Percentiles rank a stretch among this genome's conserved stretches.
phyloP scores from a whole-genome alignment of 2,888 invertebrate genomes.

The Brachyopa scutellaris region DNA sequence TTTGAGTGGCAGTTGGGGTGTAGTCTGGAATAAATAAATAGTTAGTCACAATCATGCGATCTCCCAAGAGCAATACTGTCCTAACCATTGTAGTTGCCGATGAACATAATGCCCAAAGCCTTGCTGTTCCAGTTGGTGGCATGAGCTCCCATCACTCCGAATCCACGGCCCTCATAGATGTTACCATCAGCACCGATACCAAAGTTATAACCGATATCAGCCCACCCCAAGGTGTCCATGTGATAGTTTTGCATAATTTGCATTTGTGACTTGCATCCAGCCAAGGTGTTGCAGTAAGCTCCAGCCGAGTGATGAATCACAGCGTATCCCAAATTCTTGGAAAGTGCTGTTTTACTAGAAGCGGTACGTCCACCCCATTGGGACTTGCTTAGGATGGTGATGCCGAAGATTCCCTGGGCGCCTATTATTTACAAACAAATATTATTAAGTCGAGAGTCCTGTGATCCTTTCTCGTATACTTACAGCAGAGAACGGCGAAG shows the following conservation, averaged over 20 bases:
- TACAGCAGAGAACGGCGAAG: slow-evolving; percentile 37
- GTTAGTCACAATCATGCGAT: too few species aligned
- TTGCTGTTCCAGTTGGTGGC: slow-evolving; percentile 78
- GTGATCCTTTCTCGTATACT: too few species aligned
- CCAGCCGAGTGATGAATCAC: slow-evolving; percentile 77
- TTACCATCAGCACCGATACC: slow-evolving; percentile 79
- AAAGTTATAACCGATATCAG: slow-evolving; percentile 80
- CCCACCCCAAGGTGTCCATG: slow-evolving; percentile 77
- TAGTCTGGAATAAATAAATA: slow-evolving; percentile 60
- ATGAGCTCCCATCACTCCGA: slow-evolving; percentile 78
- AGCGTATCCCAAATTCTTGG: slow-evolving; percentile 75
- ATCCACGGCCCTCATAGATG: slow-evolving; percentile 79
- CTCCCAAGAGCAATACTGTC: background rate
- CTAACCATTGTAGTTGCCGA: slow-evolving; percentile 73
- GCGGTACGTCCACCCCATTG: slow-evolving; percentile 78
- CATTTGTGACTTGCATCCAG: slow-evolving; percentile 76
- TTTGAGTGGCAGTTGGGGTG: slow-evolving; percentile 75
- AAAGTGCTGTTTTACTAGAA: slow-evolving; percentile 73
- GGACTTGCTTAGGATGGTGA: slow-evolving; percentile 76
- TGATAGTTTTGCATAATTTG: slow-evolving; percentile 78
- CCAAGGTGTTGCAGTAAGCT: slow-evolving; percentile 75
- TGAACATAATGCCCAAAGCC: slow-evolving; percentile 78
- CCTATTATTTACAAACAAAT: slow-evolving; percentile 1
- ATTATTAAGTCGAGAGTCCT: too few species aligned
- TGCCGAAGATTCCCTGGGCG: slow-evolving; percentile 74